Percentiles rank a stretch among this genome's conserved stretches.
Conservation (phyloP, 2,797 vertebrate species). For the Neosilurus mollespiculum region DNA sequence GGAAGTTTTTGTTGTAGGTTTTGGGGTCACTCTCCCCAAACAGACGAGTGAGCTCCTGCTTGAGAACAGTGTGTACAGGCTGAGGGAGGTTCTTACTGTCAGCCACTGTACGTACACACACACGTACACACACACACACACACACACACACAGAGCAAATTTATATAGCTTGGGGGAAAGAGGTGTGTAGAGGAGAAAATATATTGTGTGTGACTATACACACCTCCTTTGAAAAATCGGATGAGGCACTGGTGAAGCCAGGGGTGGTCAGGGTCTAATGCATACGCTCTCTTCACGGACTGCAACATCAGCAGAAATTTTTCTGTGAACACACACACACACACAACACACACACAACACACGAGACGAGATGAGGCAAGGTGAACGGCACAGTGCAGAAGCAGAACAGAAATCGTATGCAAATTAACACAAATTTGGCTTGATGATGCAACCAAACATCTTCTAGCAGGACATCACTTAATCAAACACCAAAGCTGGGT, state of each 20-base stretch:
- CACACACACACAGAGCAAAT: conserved; percentile 8
- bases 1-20: conserved; percentile 96
- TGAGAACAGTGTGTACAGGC: conserved; percentile 91
- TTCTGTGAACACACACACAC: conserved; percentile 69
- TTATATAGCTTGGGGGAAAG: too few relatives aligned
- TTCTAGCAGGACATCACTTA: too few relatives aligned
- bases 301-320: conserved; percentile 98
- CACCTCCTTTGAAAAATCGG: conserved; percentile 95
- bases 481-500: neutral
- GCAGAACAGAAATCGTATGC: neutral
- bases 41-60: conserved; percentile 94
- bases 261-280: conserved; percentile 91
- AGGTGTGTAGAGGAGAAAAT: neutral
- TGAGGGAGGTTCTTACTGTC: conserved; percentile 91
- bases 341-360: conserved; percentile 7
- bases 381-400: neutral
- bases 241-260: conserved; percentile 99
- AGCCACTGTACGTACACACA: conserved; percentile 74
- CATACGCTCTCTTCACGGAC: conserved; percentile 91
- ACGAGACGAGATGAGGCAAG: neutral
- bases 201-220: neutral
- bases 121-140: conserved; percentile 10
- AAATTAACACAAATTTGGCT: neutral
- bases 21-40: conserved; percentile 95
- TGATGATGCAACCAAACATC: neutral